Percentiles rank a stretch among this genome's conserved stretches.
phyloP scores from a whole-genome alignment of 1,140 invertebrate genomes.

The Doryteuthis pealeii region DNA sequence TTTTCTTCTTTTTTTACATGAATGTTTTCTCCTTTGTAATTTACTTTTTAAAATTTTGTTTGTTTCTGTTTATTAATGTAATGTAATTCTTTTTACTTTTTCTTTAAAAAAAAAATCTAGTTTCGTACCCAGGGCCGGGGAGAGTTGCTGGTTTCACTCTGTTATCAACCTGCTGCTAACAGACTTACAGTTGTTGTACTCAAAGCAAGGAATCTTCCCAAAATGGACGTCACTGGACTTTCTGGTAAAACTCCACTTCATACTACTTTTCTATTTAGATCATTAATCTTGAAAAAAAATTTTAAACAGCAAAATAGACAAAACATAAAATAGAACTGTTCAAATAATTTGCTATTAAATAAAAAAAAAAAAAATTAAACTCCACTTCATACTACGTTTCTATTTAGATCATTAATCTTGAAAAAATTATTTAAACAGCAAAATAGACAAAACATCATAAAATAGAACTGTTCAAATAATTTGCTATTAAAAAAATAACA shows the following conservation, averaged over 20 bases:
- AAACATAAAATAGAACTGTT: not conserved
- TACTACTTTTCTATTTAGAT: constrained; percentile 19
- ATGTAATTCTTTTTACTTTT: not conserved
- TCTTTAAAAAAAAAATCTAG: constrained; percentile 55
- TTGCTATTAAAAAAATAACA: too few relatives aligned
- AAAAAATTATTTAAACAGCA: not conserved
- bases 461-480: not conserved
- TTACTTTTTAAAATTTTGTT: too few relatives aligned
- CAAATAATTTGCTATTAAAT: too few relatives aligned
- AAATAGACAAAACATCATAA: constrained; percentile 7
- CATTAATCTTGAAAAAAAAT: not conserved
- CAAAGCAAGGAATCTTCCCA: constrained; percentile 78
- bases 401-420: constrained; percentile 16
- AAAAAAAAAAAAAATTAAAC: too few relatives aligned
- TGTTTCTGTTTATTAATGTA: too few relatives aligned
- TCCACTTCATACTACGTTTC: not conserved
- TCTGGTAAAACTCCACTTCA: constrained; percentile 65
- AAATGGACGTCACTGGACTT: constrained; percentile 81
- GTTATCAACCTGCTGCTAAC: constrained; percentile 78
- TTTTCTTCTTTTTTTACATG: too few relatives aligned
- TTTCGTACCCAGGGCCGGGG: constrained; percentile 73
- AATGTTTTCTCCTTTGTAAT: too few relatives aligned
- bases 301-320: constrained; percentile 2
- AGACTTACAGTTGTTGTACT: constrained; percentile 76
- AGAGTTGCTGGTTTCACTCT: constrained; percentile 76